A percentile compares a stretch with the other conserved stretches of the same genome.
Evolutionary conservation across 2,888 invertebrate species (phyloP).

Genomic region (Apeira syringaria): DNA sequence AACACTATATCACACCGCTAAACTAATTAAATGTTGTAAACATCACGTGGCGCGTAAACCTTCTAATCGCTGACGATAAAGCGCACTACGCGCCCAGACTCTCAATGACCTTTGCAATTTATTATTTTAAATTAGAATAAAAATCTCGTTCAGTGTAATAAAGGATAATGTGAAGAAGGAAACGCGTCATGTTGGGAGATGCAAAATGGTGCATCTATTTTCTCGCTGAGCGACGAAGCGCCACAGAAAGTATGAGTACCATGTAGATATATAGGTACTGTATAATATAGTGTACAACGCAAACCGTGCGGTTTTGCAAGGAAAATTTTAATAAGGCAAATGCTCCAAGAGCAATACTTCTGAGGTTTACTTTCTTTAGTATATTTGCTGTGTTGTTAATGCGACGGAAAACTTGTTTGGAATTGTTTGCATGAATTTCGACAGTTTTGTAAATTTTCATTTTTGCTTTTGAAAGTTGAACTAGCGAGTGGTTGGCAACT

Average conservation of each 20-base stretch:
- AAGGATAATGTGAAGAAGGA: conserved; percentile 40
- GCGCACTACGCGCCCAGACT: conserved; percentile 54
- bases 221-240: conserved; percentile 22
- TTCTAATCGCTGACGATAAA: conserved; percentile 54
- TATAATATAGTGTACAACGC: no score
- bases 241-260: conserved; percentile 22
- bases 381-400: conserved; percentile 29
- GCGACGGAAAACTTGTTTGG: conserved; percentile 22
- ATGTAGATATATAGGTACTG: no score
- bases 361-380: conserved; percentile 44
- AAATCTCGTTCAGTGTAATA: conserved; percentile 40
- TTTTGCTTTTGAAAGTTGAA: neutral
- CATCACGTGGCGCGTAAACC: conserved; percentile 49
- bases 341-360: conserved; percentile 33
- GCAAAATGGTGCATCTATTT: conserved; percentile 55
- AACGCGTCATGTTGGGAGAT: conserved; percentile 35
- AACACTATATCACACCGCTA: no score
- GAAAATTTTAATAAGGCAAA: conserved; percentile 57
- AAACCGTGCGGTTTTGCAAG: conserved; percentile 34
- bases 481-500: no score
- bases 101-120: conserved; percentile 48
- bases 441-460: conserved; percentile 1
- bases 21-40: conserved; percentile 43
- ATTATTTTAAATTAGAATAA: conserved; percentile 52
- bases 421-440: conserved; percentile 19